phyloP scores from a whole-genome alignment of 2,888 invertebrate species.

The Bombyx huttoni region DNA sequence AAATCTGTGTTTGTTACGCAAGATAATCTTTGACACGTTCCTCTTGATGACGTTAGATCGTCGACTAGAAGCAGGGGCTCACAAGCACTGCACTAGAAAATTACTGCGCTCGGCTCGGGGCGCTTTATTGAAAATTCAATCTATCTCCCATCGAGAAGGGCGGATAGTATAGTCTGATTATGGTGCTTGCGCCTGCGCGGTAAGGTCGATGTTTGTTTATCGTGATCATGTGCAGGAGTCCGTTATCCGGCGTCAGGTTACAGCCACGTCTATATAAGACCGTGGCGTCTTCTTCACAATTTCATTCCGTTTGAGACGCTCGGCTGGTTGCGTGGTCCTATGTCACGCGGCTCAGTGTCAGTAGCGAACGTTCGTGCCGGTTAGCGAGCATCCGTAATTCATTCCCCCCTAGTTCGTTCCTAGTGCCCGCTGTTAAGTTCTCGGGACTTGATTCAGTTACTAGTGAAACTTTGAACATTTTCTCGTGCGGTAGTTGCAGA shows the following conservation, averaged over 20 bases:
- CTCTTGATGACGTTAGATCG: too few species aligned
- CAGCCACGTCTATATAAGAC: slow-evolving; percentile 71
- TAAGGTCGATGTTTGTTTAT: slow-evolving; percentile 38
- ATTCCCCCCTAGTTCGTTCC: slow-evolving; percentile 29
- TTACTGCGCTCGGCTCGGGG: slow-evolving; percentile 60
- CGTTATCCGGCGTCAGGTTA: slow-evolving; percentile 73
- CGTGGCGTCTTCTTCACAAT: slow-evolving; percentile 68
- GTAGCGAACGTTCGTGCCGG: slow-evolving; percentile 29
- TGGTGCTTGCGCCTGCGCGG: slow-evolving; percentile 30
- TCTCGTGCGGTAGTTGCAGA: slow-evolving; percentile 38
- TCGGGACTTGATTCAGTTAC: slow-evolving; percentile 52
- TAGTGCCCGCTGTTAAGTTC: slow-evolving; percentile 45
- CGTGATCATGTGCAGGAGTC: slow-evolving; percentile 37
- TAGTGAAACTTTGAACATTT: slow-evolving; percentile 51
- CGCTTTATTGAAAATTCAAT: slow-evolving; percentile 68
- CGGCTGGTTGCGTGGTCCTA: slow-evolving; percentile 42
- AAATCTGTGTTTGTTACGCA: too few species aligned
- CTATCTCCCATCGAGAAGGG: slow-evolving; percentile 53
- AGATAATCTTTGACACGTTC: too few species aligned
- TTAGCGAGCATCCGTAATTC: slow-evolving; percentile 27
- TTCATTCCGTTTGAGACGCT: slow-evolving; percentile 69
- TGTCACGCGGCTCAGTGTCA: slow-evolving; percentile 34
- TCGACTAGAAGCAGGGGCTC: slow-evolving; percentile 21
- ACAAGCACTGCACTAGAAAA: slow-evolving; percentile 47
- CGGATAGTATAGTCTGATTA: slow-evolving; percentile 23